Percentiles rank a stretch among this genome's conserved stretches.
Evolutionary conservation across 2,888 invertebrate species (phyloP).

Genomic region (Apotomis betuletana): DNA sequence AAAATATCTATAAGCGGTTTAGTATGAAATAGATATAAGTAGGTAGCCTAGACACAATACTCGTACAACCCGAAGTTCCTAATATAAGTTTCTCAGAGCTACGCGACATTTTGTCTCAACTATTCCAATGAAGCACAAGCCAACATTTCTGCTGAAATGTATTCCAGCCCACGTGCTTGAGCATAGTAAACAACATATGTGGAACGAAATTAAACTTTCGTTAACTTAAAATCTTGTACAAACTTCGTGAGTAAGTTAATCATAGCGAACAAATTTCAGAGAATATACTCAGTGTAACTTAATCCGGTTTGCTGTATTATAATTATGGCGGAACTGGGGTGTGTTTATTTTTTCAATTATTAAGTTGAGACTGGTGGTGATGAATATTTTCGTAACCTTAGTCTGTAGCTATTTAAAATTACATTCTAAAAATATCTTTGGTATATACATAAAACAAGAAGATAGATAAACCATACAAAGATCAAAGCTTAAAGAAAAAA

Average conservation of each 20-base stretch:
- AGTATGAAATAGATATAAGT: background rate
- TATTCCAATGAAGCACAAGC: conserved; percentile 36
- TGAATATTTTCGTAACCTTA: background rate
- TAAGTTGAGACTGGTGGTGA: background rate
- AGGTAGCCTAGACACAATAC: background rate
- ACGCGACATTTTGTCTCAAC: conserved; percentile 28
- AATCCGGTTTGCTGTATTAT: conserved; percentile 16
- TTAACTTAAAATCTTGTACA: conserved; percentile 41
- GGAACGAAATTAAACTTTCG: conserved; percentile 42
- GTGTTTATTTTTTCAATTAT: conserved; percentile 9
- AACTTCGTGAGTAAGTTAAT: conserved; percentile 39
- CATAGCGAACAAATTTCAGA: conserved; percentile 37
- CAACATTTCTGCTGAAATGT: conserved; percentile 37
- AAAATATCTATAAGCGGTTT: too few species aligned
- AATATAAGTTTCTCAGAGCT: background rate
- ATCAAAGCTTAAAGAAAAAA: too few species aligned
- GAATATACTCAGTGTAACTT: conserved; percentile 25
- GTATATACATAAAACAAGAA: too few species aligned
- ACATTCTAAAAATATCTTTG: too few species aligned
- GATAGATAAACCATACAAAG: too few species aligned
- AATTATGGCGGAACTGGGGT: background rate
- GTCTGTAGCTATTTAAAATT: too few species aligned
- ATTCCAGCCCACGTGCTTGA: conserved; percentile 38
- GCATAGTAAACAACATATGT: conserved; percentile 39
- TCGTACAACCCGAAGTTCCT: background rate